phyloP scores from a whole-genome alignment of 2,888 invertebrate genomes.

The Argyra leucocephala region DNA sequence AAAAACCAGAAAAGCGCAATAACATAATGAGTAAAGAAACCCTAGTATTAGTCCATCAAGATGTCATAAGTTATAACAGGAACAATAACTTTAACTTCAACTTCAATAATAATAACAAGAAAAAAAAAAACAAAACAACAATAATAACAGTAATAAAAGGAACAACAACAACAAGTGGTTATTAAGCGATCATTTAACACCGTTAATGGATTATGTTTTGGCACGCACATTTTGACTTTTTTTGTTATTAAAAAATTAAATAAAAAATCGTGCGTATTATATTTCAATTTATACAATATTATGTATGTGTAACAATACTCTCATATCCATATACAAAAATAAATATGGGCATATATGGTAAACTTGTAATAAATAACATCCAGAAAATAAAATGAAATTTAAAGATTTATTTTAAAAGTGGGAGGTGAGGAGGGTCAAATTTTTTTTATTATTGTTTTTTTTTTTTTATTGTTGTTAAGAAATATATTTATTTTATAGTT shows the following conservation, averaged over 20 bases:
- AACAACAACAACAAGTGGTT: slow-evolving; percentile 3
- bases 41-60: slow-evolving; percentile 6
- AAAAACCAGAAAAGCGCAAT: not conserved
- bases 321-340: too few species aligned
- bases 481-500: too few species aligned
- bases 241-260: not conserved
- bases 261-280: not conserved
- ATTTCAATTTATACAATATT: not conserved
- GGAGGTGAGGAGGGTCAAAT: too few species aligned
- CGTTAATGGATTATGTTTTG: slow-evolving; percentile 6
- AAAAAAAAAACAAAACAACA: not conserved
- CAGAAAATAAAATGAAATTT: too few species aligned
- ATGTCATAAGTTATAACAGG: not conserved
- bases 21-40: not conserved
- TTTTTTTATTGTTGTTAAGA: too few species aligned
- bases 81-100: not conserved
- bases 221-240: slow-evolving; percentile 2
- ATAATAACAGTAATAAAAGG: not conserved
- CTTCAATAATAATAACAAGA: not conserved
- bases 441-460: too few species aligned
- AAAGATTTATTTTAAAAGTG: too few species aligned
- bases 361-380: too few species aligned
- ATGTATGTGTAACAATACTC: not conserved
- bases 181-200: slow-evolving; percentile 6
- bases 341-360: too few species aligned